Base-by-base conservation (phyloP, 2,888 invertebrate species). In the Acanthacorydalis orientalis region DNA sequence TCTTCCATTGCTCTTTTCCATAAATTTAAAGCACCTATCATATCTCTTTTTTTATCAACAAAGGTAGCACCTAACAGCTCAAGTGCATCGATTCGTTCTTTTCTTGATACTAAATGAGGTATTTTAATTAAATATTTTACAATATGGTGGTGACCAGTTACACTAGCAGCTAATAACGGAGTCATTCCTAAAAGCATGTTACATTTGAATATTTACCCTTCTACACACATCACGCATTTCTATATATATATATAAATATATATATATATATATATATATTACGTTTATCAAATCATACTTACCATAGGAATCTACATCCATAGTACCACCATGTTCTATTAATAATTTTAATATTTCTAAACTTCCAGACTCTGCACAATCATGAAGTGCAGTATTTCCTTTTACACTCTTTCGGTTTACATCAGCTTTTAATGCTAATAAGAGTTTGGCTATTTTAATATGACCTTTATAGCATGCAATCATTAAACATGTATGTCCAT, bases 401-500 rank as follows among this genome's bases (percentile, higher is more conserved):
- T 89, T 90, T 10, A 87, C 83, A 59, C 88, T 88, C 67, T 90
- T 91, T 52, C 92, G 77, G 67, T 96, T 95, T 2, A 93, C 89
- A 62, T 91, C 83, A 2, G 93, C 95, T 58, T 86, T 86, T 42
- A 88, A 68, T 12, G 81, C 77, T 9, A 96, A 73, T 48, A 96
- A 74, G 69, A 85, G 95, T 60, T 84, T 83, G 46, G 91, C 92
- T 61, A 96, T 93, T 60, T 80, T 77, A 54, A 82, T 79, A 68
- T 96, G 93, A 47, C 92, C 90, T 65, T 93, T 92, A 69, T 91
- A 96, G 67, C 93, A 95, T 43, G 95, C 90, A 51, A 97, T 97
- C 96, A 97, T 97, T 33, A 97, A 73, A 61, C 95, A 95, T 11
- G 96, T 96, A 69, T 97, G 96, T 1, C 90, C 91, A 64, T 91